Evolutionary conservation across 1,140 invertebrate genomes (phyloP).

Genomic region (Leptinotarsa undecemlineata): DNA sequence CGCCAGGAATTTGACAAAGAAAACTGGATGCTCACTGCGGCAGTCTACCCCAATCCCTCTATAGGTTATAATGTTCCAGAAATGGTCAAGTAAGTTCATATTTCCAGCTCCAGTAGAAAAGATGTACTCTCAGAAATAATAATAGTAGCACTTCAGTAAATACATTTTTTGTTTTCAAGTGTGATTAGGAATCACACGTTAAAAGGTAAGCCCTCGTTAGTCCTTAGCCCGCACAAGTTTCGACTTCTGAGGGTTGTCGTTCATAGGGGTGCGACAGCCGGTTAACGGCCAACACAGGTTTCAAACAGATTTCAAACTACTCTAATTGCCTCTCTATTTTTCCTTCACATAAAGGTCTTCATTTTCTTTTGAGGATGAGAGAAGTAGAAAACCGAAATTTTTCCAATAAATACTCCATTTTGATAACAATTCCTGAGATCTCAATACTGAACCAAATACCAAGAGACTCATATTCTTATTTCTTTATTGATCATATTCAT

Average conservation of each 20-base stretch:
- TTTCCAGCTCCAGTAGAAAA: background rate
- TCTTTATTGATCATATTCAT: background rate
- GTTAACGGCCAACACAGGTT: too few species aligned
- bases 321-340: too few species aligned
- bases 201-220: too few species aligned
- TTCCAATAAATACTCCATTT: too few species aligned
- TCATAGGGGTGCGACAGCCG: too few species aligned
- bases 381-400: too few species aligned
- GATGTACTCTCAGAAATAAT: conserved; percentile 8
- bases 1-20: conserved; percentile 35
- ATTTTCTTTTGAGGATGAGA: too few species aligned
- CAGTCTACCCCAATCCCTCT: conserved; percentile 39
- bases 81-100: conserved; percentile 74
- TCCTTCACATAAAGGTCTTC: too few species aligned
- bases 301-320: too few species aligned
- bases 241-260: too few species aligned
- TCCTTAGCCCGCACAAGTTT: too few species aligned
- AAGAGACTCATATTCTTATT: background rate
- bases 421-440: conserved; percentile 58
- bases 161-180: conserved; percentile 53
- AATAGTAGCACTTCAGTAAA: too few species aligned
- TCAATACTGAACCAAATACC: conserved; percentile 51
- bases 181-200: conserved; percentile 30
- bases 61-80: conserved; percentile 81
- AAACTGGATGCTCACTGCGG: conserved; percentile 41